These are phyloP conservation scores for Octodon degus DNA, from an alignment of 2,113 vertebrate species.

Conservation along the genomic window DNA sequence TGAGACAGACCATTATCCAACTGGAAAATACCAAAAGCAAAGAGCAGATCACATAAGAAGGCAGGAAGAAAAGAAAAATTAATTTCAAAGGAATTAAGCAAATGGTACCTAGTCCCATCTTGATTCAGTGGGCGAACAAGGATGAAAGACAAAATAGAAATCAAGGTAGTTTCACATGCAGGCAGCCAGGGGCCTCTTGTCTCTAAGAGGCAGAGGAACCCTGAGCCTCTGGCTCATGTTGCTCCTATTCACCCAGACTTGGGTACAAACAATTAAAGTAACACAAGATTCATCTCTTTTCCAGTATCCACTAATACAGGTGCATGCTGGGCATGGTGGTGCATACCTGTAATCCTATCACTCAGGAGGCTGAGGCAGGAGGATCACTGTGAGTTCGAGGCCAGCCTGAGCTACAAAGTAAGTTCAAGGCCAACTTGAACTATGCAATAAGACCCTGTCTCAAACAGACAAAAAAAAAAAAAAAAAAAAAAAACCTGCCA, in stretches of 20 bases:
- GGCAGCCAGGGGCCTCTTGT: not conserved
- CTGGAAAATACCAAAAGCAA: conserved; percentile 15
- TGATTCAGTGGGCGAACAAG: not conserved
- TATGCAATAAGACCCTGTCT: too few species aligned
- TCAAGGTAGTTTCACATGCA: not conserved
- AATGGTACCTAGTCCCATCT: not conserved
- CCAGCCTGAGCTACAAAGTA: too few species aligned
- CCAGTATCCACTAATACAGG: not conserved
- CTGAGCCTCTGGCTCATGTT: not conserved
- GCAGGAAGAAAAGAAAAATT: conserved; percentile 28
- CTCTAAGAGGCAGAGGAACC: not conserved
- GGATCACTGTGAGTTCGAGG: too few species aligned
- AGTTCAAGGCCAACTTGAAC: too few species aligned
- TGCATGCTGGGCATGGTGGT: too few species aligned
- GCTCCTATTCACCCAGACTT: not conserved
- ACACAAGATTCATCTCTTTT: not conserved
- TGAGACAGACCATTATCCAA: not conserved
- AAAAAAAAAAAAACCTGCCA: too few species aligned
- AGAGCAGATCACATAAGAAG: not conserved
- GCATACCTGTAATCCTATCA: too few species aligned
- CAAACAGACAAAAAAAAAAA: too few species aligned
- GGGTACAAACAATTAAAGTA: not conserved
- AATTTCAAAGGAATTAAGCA: not conserved
- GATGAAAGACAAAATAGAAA: not conserved
- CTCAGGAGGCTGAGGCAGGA: too few species aligned